These are phyloP conservation scores for Nerophis lumbriciformis DNA, from an alignment of 2,113 vertebrate species.

Conservation along the genomic window DNA sequence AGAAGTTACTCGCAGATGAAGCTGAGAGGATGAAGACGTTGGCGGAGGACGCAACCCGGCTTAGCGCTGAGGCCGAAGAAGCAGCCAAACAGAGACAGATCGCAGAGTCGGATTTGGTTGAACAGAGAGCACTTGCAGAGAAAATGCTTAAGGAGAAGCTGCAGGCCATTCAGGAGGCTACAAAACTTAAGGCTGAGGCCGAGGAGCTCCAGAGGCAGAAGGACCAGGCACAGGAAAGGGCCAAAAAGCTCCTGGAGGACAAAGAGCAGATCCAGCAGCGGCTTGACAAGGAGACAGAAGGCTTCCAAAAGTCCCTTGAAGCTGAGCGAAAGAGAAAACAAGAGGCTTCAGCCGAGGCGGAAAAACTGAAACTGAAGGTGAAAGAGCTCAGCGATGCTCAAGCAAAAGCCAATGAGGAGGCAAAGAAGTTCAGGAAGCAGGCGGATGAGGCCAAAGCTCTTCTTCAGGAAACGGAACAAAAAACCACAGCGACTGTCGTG, in stretches of 20 bases:
- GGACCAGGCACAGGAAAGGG: conserved; percentile 85
- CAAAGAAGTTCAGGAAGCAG: conserved; percentile 85
- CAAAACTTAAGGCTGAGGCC: conserved; percentile 81
- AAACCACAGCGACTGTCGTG: conserved; percentile 76
- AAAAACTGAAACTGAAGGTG: conserved; percentile 81
- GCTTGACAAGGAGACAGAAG: conserved; percentile 82
- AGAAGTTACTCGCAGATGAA: conserved; percentile 85
- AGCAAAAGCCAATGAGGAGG: conserved; percentile 83
- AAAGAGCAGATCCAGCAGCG: conserved; percentile 87
- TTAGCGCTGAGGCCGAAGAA: conserved; percentile 86
- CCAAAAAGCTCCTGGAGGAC: conserved; percentile 85
- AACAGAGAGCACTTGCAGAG: conserved; percentile 85
- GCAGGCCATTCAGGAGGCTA: conserved; percentile 91
- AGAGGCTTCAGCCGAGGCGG: conserved; percentile 80
- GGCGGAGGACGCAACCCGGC: conserved; percentile 84
- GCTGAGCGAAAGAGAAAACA: conserved; percentile 83
- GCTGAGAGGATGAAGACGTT: conserved; percentile 91
- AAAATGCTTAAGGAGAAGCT: conserved; percentile 96
- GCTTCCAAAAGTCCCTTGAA: conserved; percentile 87
- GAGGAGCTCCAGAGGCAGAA: conserved; percentile 90
- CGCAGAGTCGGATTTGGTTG: conserved; percentile 80
- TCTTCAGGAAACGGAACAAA: conserved; percentile 76
- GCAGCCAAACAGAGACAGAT: conserved; percentile 80
- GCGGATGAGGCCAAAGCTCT: conserved; percentile 80
- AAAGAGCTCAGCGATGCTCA: conserved; percentile 84